These are phyloP conservation scores for Charadrius vociferus DNA, from an alignment of 2,113 vertebrate genomes.

Conservation along the genomic window DNA sequence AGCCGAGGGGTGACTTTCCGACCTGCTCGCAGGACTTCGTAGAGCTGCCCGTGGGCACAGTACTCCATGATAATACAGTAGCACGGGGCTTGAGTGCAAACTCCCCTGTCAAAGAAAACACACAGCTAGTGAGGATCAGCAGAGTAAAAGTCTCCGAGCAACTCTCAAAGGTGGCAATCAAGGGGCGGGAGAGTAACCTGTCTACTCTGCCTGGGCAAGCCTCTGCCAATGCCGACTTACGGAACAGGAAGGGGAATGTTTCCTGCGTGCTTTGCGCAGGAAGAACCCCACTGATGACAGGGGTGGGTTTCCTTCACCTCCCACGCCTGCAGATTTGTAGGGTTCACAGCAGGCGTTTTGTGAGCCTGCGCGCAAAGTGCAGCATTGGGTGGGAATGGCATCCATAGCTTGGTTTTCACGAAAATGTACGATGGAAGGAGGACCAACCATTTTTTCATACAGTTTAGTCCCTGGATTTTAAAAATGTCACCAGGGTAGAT, in stretches of 20 bases:
- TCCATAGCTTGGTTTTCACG: neutral
- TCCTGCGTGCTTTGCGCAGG: neutral
- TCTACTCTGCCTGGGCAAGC: neutral
- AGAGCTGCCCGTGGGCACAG: constrained; percentile 96
- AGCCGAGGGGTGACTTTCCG: constrained; percentile 90
- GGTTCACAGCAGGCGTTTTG: neutral
- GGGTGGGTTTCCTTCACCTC: neutral
- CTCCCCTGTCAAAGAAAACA: constrained; percentile 81
- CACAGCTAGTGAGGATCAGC: neutral
- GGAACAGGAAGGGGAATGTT: neutral
- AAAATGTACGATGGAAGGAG: neutral
- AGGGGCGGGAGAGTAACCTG: neutral
- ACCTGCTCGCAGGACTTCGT: constrained; percentile 92
- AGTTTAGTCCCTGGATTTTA: neutral
- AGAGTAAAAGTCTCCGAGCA: neutral
- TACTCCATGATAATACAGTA: constrained; percentile 99
- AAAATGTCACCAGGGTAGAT: neutral
- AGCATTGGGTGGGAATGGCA: neutral
- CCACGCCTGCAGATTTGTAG: neutral
- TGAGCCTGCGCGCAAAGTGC: neutral
- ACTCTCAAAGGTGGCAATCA: neutral
- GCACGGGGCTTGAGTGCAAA: constrained; percentile 96
- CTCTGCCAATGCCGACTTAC: neutral
- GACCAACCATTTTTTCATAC: neutral
- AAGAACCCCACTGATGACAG: neutral